These are phyloP conservation scores for Dermochelys coriacea DNA, from an alignment of 2,797 vertebrate species.

Conservation along the genomic window DNA sequence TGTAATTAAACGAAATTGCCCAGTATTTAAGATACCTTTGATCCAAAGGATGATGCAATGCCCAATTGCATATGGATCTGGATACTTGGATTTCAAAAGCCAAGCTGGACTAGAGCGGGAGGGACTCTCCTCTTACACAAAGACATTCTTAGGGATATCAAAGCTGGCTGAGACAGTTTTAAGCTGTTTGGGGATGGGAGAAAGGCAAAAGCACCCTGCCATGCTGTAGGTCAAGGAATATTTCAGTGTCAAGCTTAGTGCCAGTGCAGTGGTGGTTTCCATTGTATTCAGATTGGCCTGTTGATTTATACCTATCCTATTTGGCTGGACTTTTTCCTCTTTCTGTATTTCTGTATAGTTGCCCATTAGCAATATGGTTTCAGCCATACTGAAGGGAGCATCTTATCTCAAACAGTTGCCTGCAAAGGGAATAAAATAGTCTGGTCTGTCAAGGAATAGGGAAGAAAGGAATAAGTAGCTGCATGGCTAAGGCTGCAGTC, in stretches of 20 bases:
- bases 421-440: not conserved
- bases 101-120: not conserved
- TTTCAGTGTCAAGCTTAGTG: not conserved
- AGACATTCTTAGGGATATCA: not conserved
- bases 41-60: not conserved
- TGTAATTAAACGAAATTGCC: not conserved
- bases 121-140: not conserved
- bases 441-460: not conserved
- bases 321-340: not conserved
- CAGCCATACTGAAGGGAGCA: too few relatives aligned
- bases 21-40: rapidly evolving
- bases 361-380: not conserved
- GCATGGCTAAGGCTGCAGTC: rapidly evolving
- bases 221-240: not conserved
- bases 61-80: not conserved
- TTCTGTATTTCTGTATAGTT: not conserved
- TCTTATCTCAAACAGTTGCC: not conserved
- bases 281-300: not conserved
- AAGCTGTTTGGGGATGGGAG: not conserved
- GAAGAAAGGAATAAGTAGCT: not conserved
- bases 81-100: not conserved
- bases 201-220: not conserved
- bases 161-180: not conserved
- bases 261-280: not conserved
- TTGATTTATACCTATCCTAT: not conserved